phyloP scores from a whole-genome alignment of 2,888 invertebrate species.

The Eupithecia dodoneata region DNA sequence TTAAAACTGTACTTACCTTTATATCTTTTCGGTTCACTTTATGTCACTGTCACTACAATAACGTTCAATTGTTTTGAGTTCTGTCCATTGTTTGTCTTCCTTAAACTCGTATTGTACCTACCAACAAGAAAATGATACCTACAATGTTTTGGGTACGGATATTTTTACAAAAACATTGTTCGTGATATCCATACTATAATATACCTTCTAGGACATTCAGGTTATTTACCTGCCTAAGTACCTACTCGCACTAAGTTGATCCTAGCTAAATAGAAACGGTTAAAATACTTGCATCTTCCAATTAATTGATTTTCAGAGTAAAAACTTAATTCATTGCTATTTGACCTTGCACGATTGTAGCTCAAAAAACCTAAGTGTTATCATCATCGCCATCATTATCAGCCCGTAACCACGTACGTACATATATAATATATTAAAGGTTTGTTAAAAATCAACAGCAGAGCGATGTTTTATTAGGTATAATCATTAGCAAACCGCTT shows the following conservation, averaged over 20 bases:
- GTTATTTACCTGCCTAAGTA: neutral
- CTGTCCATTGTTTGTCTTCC: constrained; percentile 39
- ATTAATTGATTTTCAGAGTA: neutral
- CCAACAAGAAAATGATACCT: constrained; percentile 24
- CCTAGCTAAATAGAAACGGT: neutral
- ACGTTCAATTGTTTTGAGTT: constrained; percentile 41
- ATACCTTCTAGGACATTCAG: neutral
- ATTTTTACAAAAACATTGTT: constrained; percentile 4
- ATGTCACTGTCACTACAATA: neutral
- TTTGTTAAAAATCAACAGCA: neutral
- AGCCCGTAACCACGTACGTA: no score
- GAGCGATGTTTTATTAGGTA: neutral
- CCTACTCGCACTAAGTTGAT: neutral
- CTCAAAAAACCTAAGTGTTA: neutral
- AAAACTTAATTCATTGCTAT: neutral
- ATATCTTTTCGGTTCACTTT: neutral
- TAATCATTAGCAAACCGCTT: neutral
- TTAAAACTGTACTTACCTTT: neutral
- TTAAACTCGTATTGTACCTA: constrained; percentile 26
- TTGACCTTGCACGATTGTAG: neutral
- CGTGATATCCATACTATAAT: neutral
- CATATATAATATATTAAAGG: neutral
- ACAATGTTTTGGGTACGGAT: constrained; percentile 15
- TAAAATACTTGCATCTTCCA: neutral
- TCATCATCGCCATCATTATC: no score